phyloP scores from a whole-genome alignment of 2,797 vertebrate genomes.

The Bryconaethiops microstoma region DNA sequence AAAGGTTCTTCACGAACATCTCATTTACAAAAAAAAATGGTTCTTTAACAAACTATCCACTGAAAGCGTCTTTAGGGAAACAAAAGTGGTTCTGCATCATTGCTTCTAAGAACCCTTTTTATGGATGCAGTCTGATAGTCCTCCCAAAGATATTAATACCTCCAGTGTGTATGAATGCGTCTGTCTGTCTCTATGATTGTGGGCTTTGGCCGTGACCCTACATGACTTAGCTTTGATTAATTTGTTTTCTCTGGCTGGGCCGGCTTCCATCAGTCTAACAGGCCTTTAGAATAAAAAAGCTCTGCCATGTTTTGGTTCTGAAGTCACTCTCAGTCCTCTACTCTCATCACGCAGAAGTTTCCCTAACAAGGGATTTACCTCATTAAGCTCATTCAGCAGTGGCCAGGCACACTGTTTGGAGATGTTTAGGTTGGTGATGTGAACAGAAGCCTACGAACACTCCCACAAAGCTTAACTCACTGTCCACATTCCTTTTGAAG shows the following conservation, averaged over 20 bases:
- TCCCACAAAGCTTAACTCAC: conserved; percentile 46
- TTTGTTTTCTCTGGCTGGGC: conserved; percentile 38
- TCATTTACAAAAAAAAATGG: too few species aligned
- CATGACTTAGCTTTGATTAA: conserved; percentile 65
- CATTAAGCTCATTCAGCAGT: conserved; percentile 45
- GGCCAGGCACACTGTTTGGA: conserved; percentile 20
- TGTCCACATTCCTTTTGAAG: conserved; percentile 40
- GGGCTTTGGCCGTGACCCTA: conserved; percentile 67
- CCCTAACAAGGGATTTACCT: conserved; percentile 46
- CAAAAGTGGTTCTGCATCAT: neutral
- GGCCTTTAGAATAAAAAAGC: conserved; percentile 14
- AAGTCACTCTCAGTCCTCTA: neutral
- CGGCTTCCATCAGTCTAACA: conserved; percentile 19
- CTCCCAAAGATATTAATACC: neutral
- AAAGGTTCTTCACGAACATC: too few species aligned
- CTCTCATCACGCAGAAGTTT: conserved; percentile 13
- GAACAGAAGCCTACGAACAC: conserved; percentile 26
- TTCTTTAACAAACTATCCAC: too few species aligned
- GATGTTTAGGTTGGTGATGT: conserved; percentile 42
- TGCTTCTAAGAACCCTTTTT: neutral
- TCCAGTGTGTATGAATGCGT: conserved; percentile 41
- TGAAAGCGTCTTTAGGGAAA: neutral
- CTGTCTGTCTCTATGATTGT: conserved; percentile 58
- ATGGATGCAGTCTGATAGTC: neutral
- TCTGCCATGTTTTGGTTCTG: neutral